Base-by-base conservation (phyloP, 2,888 invertebrate species). In the Mimachlamys varia region DNA sequence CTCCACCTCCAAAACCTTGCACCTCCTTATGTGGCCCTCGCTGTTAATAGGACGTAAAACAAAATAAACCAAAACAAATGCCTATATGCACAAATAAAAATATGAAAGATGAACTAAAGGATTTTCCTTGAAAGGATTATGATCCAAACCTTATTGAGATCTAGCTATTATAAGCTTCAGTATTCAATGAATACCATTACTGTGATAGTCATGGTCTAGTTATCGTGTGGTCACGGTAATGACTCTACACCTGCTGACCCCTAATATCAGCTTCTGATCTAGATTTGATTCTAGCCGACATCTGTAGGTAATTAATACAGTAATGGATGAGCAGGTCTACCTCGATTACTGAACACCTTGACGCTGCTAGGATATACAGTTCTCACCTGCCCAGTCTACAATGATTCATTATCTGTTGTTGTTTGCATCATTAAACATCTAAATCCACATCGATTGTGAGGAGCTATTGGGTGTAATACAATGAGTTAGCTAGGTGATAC, bases 181-280 rank as follows among this genome's bases (percentile, higher is more conserved):
- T n/a, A n/a, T n/a, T n/a, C n/a, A n/a, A 22, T 0, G 19, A 7
- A 2, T 58, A 58, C n/a, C 2, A 5, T 58, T 10, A 58, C 12
- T 33, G 76, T 76, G 76, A 76, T 76, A 33, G 76, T 76, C 27
- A 76, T 33, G 33, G 76, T 76, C 76, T 76, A 76, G 27, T 76
- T 76, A 27, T 76, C 76, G 15, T 33, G 76, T 76, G 76, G 76
- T 76, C 76, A 76, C 33, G 76, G 76, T 76, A 33, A 76, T 76
- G 76, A 76, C 4, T 76, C 7, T 33, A 76, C 76, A 76, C 76
- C 76, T 76, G 76, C 22, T 76, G 76, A 76, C 76, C 76, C 13
- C 76, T 76, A 10, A 12, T 76, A 76, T 76, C 76, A 76, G 27
- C 33, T 22, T 15, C 44, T 33, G 76, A 76, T 76, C 76, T 76